Percentiles rank a stretch among this genome's conserved stretches.
Evolutionary conservation across 2,888 invertebrate genomes (phyloP).

Genomic region (Synergus itoensis): DNA sequence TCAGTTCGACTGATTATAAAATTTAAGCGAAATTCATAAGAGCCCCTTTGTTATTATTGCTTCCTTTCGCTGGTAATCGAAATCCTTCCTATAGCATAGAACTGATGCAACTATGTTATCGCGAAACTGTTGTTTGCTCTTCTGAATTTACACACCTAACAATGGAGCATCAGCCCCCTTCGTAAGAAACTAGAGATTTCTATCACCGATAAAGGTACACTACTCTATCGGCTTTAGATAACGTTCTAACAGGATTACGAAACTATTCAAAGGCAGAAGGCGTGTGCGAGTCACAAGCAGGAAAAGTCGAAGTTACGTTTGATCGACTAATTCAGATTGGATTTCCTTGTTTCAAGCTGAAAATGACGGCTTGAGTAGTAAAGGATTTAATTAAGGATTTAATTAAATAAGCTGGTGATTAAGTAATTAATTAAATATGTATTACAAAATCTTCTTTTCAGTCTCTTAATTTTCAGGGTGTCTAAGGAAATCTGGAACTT

Average conservation of each 20-base stretch:
- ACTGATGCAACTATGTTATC: constrained; percentile 39
- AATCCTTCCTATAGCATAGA: background rate
- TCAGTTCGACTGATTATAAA: background rate
- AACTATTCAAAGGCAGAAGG: constrained; percentile 51
- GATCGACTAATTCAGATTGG: constrained; percentile 30
- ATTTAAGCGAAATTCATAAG: background rate
- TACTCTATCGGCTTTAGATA: constrained; percentile 51
- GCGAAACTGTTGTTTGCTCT: constrained; percentile 33
- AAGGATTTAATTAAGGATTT: background rate
- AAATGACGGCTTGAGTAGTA: background rate
- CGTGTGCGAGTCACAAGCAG: constrained; percentile 23
- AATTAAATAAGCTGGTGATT: background rate
- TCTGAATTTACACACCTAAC: constrained; percentile 44
- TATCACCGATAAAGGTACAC: constrained; percentile 51
- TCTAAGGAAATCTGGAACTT: no score
- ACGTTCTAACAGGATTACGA: constrained; percentile 61
- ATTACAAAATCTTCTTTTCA: no score
- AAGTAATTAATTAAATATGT: background rate
- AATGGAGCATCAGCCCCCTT: constrained; percentile 48
- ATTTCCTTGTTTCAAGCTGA: background rate
- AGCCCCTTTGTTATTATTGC: background rate
- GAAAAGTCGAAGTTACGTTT: constrained; percentile 6
- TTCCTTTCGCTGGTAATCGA: background rate
- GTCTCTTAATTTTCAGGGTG: no score
- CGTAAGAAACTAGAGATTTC: constrained; percentile 51